Conservation (phyloP, 2,888 invertebrate genomes). For the Augochlorella aurata region DNA sequence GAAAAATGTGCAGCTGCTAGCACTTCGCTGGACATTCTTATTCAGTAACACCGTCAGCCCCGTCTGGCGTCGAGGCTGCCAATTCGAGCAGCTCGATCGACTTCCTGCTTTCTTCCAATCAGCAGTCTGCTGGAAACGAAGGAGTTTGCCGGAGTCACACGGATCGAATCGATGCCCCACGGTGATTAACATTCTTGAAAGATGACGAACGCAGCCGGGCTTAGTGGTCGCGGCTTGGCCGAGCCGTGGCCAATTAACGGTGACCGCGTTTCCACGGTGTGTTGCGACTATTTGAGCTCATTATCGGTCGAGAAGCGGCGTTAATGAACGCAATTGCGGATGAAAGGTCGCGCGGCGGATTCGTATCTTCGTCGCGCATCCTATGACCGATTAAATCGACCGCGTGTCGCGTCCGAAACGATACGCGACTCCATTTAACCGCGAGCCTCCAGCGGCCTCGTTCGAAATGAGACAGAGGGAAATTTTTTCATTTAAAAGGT, state of each 20-base stretch:
- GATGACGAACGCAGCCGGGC: slow-evolving; percentile 35
- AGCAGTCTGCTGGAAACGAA: not conserved
- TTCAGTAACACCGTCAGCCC: not conserved
- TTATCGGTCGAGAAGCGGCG: slow-evolving; percentile 66
- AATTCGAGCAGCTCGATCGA: not conserved
- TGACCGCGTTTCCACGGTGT: slow-evolving; percentile 68
- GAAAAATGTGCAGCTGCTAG: too few species aligned
- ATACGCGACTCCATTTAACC: not conserved
- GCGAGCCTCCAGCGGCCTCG: too few species aligned
- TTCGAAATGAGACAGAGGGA: too few species aligned
- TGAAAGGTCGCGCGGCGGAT: slow-evolving; percentile 54
- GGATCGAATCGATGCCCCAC: not conserved
- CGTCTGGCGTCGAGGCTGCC: not conserved
- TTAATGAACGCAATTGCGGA: slow-evolving; percentile 74
- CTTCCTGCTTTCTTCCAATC: not conserved
- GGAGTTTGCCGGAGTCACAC: not conserved
- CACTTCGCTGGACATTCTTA: not conserved
- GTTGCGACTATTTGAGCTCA: slow-evolving; percentile 63
- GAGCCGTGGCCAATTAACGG: slow-evolving; percentile 72
- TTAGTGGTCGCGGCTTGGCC: slow-evolving; percentile 50
- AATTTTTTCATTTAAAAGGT: slow-evolving; percentile 51
- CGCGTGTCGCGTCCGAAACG: not conserved
- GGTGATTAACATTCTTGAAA: slow-evolving; percentile 36
- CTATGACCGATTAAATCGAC: not conserved
- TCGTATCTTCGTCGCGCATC: not conserved